A percentile compares a stretch with the other conserved stretches of the same genome.
Evolutionary conservation across 1,140 invertebrate genomes (phyloP).

Genomic region (Pentalonia nigronervosa): DNA sequence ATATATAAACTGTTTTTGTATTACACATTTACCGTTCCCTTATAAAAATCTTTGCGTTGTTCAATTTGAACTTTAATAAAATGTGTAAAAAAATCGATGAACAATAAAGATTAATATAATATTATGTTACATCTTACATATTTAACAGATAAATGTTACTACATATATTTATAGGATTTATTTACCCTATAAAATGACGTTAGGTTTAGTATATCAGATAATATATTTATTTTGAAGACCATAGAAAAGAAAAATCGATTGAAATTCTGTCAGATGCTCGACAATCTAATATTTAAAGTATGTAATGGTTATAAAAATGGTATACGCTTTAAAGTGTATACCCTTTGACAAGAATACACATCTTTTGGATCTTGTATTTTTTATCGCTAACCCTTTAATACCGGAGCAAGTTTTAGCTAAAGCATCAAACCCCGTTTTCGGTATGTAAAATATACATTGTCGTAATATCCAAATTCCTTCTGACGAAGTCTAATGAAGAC

Average conservation of each 20-base stretch:
- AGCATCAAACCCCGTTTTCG: background rate
- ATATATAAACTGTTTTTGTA: no score
- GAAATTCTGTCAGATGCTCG: background rate
- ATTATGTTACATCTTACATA: background rate
- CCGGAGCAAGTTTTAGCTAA: background rate
- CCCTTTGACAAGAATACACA: background rate
- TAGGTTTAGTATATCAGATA: background rate
- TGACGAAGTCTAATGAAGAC: background rate
- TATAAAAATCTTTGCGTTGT: background rate
- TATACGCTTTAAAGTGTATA: background rate
- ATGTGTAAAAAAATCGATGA: background rate
- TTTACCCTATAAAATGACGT: background rate
- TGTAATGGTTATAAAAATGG: background rate
- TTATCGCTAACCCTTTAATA: background rate
- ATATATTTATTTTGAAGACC: background rate
- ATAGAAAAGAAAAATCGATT: background rate
- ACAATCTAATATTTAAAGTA: background rate
- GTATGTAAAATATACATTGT: background rate
- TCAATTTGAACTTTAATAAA: background rate
- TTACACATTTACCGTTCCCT: no score
- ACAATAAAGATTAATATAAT: background rate
- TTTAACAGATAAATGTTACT: background rate
- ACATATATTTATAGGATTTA: background rate
- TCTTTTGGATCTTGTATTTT: background rate
- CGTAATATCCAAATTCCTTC: background rate